phyloP scores from a whole-genome alignment of 2,888 invertebrate genomes.

The Phengaris alcon region DNA sequence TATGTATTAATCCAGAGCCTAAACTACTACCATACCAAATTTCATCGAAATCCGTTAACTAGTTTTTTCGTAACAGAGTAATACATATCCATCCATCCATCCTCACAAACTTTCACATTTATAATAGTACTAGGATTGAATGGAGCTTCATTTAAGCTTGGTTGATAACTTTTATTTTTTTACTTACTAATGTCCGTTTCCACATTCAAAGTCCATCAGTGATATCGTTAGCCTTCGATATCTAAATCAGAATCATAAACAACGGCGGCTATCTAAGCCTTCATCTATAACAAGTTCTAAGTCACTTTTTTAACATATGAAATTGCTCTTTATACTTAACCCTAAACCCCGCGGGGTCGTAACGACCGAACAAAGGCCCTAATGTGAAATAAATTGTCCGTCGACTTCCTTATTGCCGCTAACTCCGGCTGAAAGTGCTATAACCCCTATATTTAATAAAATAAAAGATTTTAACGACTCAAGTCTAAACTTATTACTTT shows the following conservation, averaged over 20 bases:
- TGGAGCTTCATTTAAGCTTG: too few species aligned
- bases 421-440: constrained; percentile 25
- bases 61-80: too few species aligned
- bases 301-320: constrained; percentile 17
- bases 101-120: too few species aligned
- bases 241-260: constrained; percentile 20
- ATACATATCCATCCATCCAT: too few species aligned
- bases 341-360: constrained; percentile 34
- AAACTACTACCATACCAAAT: too few species aligned
- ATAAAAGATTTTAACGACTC: constrained; percentile 25
- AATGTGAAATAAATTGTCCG: constrained; percentile 74
- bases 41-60: too few species aligned
- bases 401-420: constrained; percentile 40
- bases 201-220: not conserved
- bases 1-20: too few species aligned
- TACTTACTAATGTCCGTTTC: not conserved
- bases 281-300: constrained; percentile 14
- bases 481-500: constrained; percentile 12
- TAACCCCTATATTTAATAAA: not conserved
- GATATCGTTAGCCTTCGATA: not conserved
- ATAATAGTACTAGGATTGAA: too few species aligned
- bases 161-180: not conserved
- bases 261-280: not conserved
- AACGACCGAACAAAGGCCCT: constrained; percentile 65
- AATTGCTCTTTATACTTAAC: constrained; percentile 16